A percentile compares a stretch with the other conserved stretches of the same genome.
These are phyloP conservation scores for Cynopterus sphinx DNA, from an alignment of 2,797 vertebrate genomes.

Conservation along the genomic window DNA sequence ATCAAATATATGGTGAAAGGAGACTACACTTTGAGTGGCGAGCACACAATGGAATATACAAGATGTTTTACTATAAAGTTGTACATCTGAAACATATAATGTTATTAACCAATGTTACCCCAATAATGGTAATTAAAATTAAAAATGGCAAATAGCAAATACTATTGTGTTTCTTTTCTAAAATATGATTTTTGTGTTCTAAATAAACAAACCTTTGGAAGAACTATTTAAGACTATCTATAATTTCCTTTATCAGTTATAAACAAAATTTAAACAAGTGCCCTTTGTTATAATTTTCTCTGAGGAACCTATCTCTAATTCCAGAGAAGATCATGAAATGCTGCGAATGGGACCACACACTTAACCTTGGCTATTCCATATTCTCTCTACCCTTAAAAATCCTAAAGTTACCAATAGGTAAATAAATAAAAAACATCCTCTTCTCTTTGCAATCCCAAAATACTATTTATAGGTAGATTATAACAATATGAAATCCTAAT, in stretches of 20 bases:
- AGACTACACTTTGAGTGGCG: no score
- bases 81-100: background rate
- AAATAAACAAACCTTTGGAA: background rate
- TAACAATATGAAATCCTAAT: conserved; percentile 2
- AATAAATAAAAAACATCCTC: background rate
- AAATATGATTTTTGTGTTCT: background rate
- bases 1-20: background rate
- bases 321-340: background rate
- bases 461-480: background rate
- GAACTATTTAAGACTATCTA: background rate
- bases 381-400: background rate
- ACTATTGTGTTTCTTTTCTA: background rate
- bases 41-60: background rate
- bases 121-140: background rate
- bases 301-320: background rate
- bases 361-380: background rate
- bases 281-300: background rate
- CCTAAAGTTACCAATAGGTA: background rate
- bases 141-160: background rate
- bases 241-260: background rate
- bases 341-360: background rate
- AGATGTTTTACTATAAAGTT: background rate
- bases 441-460: background rate
- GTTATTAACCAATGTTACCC: background rate
- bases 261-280: background rate